Evolutionary conservation across 2,113 vertebrate species (phyloP).

Genomic region (Parus major): DNA sequence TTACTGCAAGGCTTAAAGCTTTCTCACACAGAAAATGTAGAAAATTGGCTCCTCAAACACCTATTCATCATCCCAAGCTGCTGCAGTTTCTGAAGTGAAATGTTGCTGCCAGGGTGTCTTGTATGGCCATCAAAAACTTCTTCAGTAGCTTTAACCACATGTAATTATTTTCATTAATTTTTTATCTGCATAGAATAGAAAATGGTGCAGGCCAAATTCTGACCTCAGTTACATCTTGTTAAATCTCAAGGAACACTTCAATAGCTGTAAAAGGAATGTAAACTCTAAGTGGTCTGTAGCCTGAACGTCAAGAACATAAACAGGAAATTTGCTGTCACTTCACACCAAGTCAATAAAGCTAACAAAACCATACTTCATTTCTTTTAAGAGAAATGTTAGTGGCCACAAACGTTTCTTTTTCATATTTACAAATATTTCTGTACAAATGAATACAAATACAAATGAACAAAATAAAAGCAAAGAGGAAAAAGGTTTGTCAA

Average conservation of each 20-base stretch:
- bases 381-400: background rate
- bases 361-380: background rate
- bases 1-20: background rate
- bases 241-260: background rate
- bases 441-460: background rate
- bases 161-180: background rate
- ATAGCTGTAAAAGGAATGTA: background rate
- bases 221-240: background rate
- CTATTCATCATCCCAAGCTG: background rate
- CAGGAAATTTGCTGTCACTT: slow-evolving; percentile 27
- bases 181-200: background rate
- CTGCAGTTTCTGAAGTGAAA: background rate
- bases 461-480: slow-evolving; percentile 22
- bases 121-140: background rate
- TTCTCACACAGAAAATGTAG: background rate
- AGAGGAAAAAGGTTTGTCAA: background rate
- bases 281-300: background rate
- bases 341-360: slow-evolving; percentile 11
- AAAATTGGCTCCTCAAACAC: background rate
- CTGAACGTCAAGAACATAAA: background rate
- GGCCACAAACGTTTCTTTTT: background rate
- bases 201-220: background rate
- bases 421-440: background rate
- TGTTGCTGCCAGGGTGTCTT: background rate
- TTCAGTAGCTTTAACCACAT: background rate